Conservation (phyloP, 2,797 vertebrate species). For the Coregonus suidteri region DNA sequence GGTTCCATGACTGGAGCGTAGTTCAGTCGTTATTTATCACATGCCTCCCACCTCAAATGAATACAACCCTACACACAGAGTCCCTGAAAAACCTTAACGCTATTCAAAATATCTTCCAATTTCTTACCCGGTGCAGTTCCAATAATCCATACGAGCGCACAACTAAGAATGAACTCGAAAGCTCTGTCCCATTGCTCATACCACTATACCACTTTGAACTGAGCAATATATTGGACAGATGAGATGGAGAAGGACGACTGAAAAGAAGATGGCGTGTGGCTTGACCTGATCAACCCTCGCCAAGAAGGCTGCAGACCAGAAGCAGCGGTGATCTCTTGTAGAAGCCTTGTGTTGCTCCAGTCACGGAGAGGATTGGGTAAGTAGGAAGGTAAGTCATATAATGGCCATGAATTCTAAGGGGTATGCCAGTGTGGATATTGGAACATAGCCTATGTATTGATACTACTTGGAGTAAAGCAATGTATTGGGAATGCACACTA, state of each 20-base stretch:
- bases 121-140: background rate
- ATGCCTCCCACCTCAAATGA: background rate
- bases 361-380: no score
- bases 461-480: background rate
- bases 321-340: background rate
- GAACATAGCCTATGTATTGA: background rate
- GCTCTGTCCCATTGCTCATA: background rate
- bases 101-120: slow-evolving; percentile 48
- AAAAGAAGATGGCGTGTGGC: no score
- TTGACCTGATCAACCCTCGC: no score
- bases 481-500: background rate
- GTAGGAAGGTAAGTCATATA: background rate
- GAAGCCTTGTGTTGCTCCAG: no score
- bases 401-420: slow-evolving; percentile 17
- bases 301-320: background rate
- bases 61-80: slow-evolving; percentile 3
- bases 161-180: background rate
- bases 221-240: background rate
- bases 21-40: background rate
- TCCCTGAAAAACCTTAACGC: slow-evolving; percentile 11
- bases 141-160: background rate
- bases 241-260: no score
- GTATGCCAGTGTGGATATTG: background rate
- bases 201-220: background rate
- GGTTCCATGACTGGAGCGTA: background rate